Conservation (phyloP, 2,797 vertebrate genomes). For the Hoplostethus mediterraneus region DNA sequence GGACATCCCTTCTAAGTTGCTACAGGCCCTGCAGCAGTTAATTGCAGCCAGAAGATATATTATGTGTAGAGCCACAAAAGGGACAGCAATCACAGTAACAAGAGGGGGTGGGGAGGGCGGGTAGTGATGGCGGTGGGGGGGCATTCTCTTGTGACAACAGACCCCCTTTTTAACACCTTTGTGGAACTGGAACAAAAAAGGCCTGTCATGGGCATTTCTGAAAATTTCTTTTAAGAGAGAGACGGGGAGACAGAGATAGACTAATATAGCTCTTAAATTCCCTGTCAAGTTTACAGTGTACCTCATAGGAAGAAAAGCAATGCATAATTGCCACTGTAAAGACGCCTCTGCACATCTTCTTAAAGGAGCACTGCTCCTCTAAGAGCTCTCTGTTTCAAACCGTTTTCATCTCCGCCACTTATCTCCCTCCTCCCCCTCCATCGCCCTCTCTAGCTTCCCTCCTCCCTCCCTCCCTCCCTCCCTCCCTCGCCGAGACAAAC, state of each 20-base stretch:
- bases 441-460: slow-evolving; percentile 3
- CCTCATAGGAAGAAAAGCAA: slow-evolving; percentile 35
- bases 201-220: slow-evolving; percentile 24
- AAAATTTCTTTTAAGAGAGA: slow-evolving; percentile 15
- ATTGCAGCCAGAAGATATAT: slow-evolving; percentile 68
- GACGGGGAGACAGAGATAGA: slow-evolving; percentile 11
- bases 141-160: slow-evolving; percentile 45
- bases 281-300: slow-evolving; percentile 13
- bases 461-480: slow-evolving; percentile 23
- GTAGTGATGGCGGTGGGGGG: slow-evolving; percentile 35
- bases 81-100: slow-evolving; percentile 72
- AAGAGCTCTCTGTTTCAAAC: slow-evolving; percentile 57
- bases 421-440: slow-evolving; percentile 30
- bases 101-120: slow-evolving; percentile 39
- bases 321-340: slow-evolving; percentile 22
- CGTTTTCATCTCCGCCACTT: slow-evolving; percentile 42
- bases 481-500: not conserved
- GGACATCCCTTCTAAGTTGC: slow-evolving; percentile 64
- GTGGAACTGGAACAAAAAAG: not conserved
- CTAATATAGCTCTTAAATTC: slow-evolving; percentile 28
- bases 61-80: slow-evolving; percentile 56
- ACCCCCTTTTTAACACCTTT: slow-evolving; percentile 38
- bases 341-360: slow-evolving; percentile 28
- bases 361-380: slow-evolving; percentile 41
- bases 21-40: slow-evolving; percentile 67